phyloP scores from a whole-genome alignment of 2,797 vertebrate genomes.

The Okamejei kenojei region DNA sequence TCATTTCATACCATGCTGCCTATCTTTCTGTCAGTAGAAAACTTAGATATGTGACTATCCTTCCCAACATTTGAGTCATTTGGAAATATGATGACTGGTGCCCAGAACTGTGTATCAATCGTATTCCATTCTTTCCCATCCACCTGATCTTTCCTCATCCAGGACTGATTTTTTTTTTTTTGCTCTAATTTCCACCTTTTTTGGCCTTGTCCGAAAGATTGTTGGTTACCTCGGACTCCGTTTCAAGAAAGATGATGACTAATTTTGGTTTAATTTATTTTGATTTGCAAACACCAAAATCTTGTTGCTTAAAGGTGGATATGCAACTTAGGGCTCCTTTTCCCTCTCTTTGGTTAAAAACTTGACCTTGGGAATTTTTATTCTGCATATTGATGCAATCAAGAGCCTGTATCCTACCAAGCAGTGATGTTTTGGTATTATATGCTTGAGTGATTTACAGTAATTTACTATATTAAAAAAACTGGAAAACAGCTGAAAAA shows the following conservation, averaged over 20 bases:
- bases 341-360: background rate
- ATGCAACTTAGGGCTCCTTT: background rate
- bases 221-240: background rate
- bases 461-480: background rate
- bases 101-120: background rate
- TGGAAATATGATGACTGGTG: too few species aligned
- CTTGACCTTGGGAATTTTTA: background rate
- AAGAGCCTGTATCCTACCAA: background rate
- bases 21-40: too few species aligned
- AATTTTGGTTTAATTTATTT: background rate
- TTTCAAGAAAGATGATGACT: background rate
- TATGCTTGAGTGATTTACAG: background rate
- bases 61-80: too few species aligned
- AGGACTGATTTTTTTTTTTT: background rate
- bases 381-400: background rate
- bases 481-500: too few species aligned
- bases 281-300: background rate
- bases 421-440: background rate
- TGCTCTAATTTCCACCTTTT: background rate
- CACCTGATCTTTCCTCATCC: background rate
- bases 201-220: background rate
- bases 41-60: too few species aligned
- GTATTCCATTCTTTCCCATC: background rate
- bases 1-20: too few species aligned
- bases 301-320: background rate